Base-by-base conservation (phyloP, 2,888 invertebrate genomes). In the Epistrophe eligans region DNA sequence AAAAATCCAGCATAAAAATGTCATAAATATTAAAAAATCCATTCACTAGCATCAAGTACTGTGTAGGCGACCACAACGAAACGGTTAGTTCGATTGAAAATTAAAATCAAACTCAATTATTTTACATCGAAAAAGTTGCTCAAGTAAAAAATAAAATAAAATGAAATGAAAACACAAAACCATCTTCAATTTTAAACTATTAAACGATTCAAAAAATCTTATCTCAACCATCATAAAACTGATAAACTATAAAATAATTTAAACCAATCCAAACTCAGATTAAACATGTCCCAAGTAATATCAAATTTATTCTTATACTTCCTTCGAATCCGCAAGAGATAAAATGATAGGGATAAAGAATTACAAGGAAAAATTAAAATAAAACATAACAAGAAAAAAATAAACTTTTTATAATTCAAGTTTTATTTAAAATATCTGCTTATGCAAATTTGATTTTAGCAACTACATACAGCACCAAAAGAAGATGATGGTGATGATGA, bases 281-380 rank as follows among this genome's bases (percentile, higher is more conserved):
- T 83, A 79, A 87, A 83, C 72, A 87, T 76, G 79, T 79, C 76
- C n/a, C 83, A 83, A 85, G 87, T 79, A 66, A 83, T 83, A 79
- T 57, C 10, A 43, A 83, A 64, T 79, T 79, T 57, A 71, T 67
- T 66, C 45, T 48, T 48, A 57, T 52, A 32, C 52, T 45, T 67
- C 38, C 55, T 55, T 38, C 40, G n/a, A n/a, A 55, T 62, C n/a
- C 38, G 15, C 43, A 13, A 43, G 15, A 35, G 48, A 55, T 24
- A 74, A 28, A 43, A 66, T 43, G 66, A 66, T 57, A 43, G 57
- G 52, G 64, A 43, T 70, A 70, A 19, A 38, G 50, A 50, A 35
- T 17, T 64, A 32, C 40, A 55, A 17, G 32, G 13, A 17, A 11
- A 38, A 38, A 11, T 19, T 43, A 79, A 73, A 60, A 60, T 35